Percentiles rank a stretch among this genome's conserved stretches.
Conservation (phyloP, 2,797 vertebrate genomes). For the Paguma larvata region DNA sequence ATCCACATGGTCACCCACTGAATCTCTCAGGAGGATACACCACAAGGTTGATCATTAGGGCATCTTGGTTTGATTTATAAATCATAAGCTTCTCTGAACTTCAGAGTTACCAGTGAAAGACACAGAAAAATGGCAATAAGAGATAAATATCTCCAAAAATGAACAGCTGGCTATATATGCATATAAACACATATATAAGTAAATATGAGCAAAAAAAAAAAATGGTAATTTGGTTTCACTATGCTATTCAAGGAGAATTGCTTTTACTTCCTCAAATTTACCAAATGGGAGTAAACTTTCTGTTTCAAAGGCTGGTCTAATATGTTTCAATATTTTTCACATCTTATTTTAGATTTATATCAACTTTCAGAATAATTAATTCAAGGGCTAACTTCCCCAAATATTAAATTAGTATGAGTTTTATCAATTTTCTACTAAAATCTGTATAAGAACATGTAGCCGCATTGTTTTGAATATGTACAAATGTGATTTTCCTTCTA, state of each 20-base stretch:
- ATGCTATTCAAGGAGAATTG: not conserved
- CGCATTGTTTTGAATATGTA: not conserved
- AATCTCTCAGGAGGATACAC: not conserved
- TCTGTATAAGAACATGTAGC: not conserved
- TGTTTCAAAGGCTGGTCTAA: not conserved
- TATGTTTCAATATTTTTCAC: not conserved
- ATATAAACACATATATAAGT: not conserved
- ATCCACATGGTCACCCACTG: not conserved
- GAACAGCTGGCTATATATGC: not conserved
- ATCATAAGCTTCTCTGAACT: not conserved
- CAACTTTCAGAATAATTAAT: not conserved
- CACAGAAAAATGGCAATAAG: not conserved
- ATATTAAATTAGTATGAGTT: not conserved
- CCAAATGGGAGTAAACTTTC: not conserved
- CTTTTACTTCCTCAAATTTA: not conserved
- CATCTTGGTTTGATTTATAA: not conserved
- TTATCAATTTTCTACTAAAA: conserved; percentile 21
- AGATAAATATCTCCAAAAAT: not conserved
- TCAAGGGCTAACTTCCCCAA: not conserved
- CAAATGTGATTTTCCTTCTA: not conserved
- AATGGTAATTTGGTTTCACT: not conserved
- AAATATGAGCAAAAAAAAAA: no score
- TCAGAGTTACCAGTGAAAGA: conserved; percentile 38
- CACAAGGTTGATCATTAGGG: not conserved
- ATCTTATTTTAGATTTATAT: conserved; percentile 31